Evolutionary conservation across 2,888 invertebrate species (phyloP).

Genomic region (Athrips mouffetella): DNA sequence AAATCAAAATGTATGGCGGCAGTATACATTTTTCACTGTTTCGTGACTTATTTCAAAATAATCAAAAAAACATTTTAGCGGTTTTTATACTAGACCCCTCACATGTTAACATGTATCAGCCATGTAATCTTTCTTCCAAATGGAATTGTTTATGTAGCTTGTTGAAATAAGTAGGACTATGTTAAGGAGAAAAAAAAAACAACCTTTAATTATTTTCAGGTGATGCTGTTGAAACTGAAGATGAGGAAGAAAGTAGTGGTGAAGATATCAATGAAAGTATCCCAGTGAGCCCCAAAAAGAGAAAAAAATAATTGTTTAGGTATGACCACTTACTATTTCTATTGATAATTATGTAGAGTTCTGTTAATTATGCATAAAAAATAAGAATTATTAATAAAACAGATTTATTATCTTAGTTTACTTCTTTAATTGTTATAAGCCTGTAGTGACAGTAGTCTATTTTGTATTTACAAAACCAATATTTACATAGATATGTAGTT

Average conservation of each 20-base stretch:
- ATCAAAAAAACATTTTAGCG: no score
- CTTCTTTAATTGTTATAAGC: constrained; percentile 15
- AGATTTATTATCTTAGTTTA: constrained; percentile 9
- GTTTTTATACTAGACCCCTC: no score
- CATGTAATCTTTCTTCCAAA: no score
- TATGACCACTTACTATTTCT: constrained; percentile 16
- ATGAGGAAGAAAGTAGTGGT: constrained; percentile 35
- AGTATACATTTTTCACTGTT: no score
- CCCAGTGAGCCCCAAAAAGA: constrained; percentile 43
- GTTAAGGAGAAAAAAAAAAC: no score
- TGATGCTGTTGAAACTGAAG: constrained; percentile 18
- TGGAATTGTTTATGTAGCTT: no score
- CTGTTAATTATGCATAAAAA: background rate
- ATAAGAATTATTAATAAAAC: constrained; percentile 12
- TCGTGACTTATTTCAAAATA: no score
- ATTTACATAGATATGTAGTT: constrained; percentile 10
- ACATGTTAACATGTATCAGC: no score
- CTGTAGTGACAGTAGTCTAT: constrained; percentile 8
- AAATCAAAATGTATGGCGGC: no score
- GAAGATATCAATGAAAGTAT: constrained; percentile 36
- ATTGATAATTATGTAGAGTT: constrained; percentile 3
- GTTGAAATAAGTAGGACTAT: no score
- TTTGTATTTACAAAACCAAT: constrained; percentile 18
- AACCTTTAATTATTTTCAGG: constrained; percentile 4
- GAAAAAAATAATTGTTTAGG: constrained; percentile 36